Conservation (phyloP, 1,140 invertebrate species). For the Penaeus vannamei region DNA sequence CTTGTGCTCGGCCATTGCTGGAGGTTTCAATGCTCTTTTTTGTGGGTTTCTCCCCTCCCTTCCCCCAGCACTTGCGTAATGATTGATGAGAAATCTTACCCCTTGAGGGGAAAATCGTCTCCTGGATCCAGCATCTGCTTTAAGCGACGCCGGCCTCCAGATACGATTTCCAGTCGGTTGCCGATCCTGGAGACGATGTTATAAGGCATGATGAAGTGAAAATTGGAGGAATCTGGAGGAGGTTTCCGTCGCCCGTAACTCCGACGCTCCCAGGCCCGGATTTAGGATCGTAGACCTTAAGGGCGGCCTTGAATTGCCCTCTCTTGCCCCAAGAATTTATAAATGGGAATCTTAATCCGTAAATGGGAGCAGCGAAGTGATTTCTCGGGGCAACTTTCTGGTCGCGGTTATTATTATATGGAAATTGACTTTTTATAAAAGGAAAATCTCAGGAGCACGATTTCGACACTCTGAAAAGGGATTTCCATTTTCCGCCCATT, state of each 20-base stretch:
- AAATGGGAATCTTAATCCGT: conserved; percentile 41
- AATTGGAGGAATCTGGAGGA: background rate
- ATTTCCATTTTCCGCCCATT: background rate
- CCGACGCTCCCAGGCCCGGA: too few relatives aligned
- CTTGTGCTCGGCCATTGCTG: too few relatives aligned
- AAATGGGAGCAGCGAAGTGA: conserved; percentile 6
- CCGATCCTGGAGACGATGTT: conserved; percentile 4
- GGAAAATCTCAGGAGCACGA: background rate
- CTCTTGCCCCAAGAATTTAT: conserved; percentile 29
- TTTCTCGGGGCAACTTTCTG: conserved; percentile 30
- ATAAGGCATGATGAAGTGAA: conserved; percentile 36
- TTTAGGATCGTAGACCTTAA: too few relatives aligned
- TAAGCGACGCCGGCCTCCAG: too few relatives aligned
- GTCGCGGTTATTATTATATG: conserved; percentile 32
- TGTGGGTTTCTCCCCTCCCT: background rate
- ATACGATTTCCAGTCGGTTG: too few relatives aligned
- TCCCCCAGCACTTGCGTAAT: background rate
- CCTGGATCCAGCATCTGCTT: too few relatives aligned
- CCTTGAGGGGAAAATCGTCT: too few relatives aligned
- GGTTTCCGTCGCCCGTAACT: background rate
- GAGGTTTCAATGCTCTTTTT: background rate
- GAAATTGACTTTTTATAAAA: conserved; percentile 16
- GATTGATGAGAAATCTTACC: too few relatives aligned
- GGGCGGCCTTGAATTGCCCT: background rate
- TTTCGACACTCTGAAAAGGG: background rate